Evolutionary conservation across 2,113 vertebrate genomes (phyloP).

Genomic region (Dromaius novaehollandiae): DNA sequence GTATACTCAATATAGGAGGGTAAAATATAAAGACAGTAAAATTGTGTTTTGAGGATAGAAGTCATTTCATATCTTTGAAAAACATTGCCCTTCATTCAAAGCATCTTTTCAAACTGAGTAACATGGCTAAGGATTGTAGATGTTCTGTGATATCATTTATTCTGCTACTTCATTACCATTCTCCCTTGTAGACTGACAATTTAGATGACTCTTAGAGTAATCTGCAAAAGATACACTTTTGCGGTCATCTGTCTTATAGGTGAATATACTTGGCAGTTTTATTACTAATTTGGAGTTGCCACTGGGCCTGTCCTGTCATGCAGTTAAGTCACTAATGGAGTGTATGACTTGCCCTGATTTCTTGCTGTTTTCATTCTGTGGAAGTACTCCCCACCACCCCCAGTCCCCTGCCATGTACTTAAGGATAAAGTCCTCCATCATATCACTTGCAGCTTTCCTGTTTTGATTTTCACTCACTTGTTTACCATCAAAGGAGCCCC

Average conservation of each 20-base stretch:
- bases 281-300: constrained; percentile 3
- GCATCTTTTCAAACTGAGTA: not conserved
- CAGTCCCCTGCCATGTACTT: not conserved
- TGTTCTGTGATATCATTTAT: not conserved
- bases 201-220: not conserved
- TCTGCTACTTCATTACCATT: not conserved
- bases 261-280: not conserved
- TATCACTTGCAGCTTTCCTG: not conserved
- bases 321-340: not conserved
- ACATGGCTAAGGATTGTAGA: not conserved
- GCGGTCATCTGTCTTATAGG: not conserved
- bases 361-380: not conserved
- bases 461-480: not conserved
- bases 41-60: not conserved
- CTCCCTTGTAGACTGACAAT: not conserved
- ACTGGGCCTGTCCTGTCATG: not conserved
- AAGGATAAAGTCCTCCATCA: not conserved
- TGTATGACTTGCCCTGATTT: not conserved
- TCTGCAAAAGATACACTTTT: not conserved
- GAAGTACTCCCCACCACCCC: not conserved
- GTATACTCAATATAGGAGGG: not conserved
- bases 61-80: not conserved
- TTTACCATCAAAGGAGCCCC: constrained; percentile 36
- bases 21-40: not conserved
- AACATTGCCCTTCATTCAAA: not conserved